A percentile compares a stretch with the other conserved stretches of the same genome.
These are phyloP conservation scores for Pseudomyrmex concolor DNA, from an alignment of 1,140 invertebrate genomes.

Conservation along the genomic window DNA sequence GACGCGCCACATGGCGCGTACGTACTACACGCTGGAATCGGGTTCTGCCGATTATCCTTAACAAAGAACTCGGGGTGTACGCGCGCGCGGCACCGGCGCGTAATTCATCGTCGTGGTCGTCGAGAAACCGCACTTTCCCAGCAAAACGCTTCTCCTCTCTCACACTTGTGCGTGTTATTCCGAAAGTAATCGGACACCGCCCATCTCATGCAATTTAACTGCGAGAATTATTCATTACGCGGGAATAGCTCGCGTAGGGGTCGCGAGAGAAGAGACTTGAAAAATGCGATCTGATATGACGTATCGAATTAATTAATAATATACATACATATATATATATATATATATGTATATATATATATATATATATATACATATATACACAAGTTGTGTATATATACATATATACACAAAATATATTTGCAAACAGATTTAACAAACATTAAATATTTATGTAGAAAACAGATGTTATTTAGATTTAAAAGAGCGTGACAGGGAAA, in stretches of 20 bases:
- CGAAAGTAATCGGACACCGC: constrained; percentile 50
- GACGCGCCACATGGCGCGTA: constrained; percentile 32
- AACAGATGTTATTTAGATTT: not conserved
- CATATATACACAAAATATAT: not conserved
- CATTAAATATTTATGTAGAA: not conserved
- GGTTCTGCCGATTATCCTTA: constrained; percentile 53
- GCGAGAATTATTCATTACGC: constrained; percentile 52
- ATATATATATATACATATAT: too few species aligned
- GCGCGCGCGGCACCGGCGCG: constrained; percentile 8
- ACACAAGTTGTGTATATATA: too few species aligned
- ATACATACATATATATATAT: too few species aligned
- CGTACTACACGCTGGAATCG: not conserved
- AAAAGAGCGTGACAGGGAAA: not conserved
- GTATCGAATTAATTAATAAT: constrained; percentile 34
- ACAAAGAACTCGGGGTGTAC: constrained; percentile 36
- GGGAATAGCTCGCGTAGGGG: constrained; percentile 20
- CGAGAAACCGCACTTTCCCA: constrained; percentile 45
- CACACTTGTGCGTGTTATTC: constrained; percentile 49
- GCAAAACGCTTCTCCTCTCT: constrained; percentile 48
- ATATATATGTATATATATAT: too few species aligned
- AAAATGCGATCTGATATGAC: constrained; percentile 40
- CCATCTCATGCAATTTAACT: constrained; percentile 56
- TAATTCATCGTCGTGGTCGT: constrained; percentile 49
- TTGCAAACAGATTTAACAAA: not conserved
- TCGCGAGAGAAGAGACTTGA: constrained; percentile 10